A percentile compares a stretch with the other conserved stretches of the same genome.
These are phyloP conservation scores for Megalops cyprinoides DNA, from an alignment of 2,797 vertebrate genomes.

Conservation along the genomic window DNA sequence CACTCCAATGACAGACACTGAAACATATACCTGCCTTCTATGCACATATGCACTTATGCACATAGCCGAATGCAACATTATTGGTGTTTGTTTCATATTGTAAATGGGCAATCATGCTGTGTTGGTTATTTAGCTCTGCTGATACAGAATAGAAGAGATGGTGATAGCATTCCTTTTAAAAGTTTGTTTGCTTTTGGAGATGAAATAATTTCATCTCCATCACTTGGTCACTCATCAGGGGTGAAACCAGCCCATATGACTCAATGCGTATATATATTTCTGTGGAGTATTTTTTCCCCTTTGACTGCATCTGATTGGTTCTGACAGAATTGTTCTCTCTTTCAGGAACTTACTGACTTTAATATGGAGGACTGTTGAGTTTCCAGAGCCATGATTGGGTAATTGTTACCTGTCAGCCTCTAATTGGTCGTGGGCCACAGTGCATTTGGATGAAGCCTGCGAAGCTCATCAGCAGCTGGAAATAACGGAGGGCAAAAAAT, in stretches of 20 bases:
- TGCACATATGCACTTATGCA: no score
- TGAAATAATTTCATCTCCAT: neutral
- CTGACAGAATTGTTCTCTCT: neutral
- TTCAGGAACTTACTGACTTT: neutral
- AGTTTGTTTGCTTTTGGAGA: no score
- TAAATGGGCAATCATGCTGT: no score
- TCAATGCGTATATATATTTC: neutral
- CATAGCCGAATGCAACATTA: no score
- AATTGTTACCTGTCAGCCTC: neutral
- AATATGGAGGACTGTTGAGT: neutral
- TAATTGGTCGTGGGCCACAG: neutral
- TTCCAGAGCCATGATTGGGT: conserved; percentile 7
- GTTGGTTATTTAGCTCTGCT: no score
- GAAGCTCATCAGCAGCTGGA: conserved; percentile 29
- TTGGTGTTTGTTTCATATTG: no score
- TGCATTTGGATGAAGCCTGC: conserved; percentile 4
- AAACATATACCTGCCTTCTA: no score
- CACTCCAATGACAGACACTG: no score
- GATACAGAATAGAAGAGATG: no score
- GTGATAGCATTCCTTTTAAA: no score
- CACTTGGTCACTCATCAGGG: neutral
- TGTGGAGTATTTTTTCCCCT: neutral
- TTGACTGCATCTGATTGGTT: neutral
- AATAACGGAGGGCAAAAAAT: conserved; percentile 25
- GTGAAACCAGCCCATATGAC: neutral